These are phyloP conservation scores for Micropterix aruncella DNA, from an alignment of 2,888 invertebrate species.

Conservation along the genomic window DNA sequence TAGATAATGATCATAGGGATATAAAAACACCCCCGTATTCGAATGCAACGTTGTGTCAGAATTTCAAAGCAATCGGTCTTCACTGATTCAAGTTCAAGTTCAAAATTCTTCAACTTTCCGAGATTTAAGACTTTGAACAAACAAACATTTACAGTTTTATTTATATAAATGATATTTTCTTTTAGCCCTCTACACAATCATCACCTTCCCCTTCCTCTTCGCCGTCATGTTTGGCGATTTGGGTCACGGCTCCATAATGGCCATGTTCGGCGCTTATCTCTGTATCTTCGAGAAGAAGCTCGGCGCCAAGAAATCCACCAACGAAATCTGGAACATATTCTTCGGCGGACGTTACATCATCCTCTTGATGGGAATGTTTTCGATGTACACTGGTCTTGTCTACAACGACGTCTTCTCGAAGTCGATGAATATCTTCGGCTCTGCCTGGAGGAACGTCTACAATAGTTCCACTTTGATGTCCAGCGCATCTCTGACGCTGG, in stretches of 20 bases:
- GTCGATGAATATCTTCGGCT: constrained; percentile 88
- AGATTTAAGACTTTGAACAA: too few relatives aligned
- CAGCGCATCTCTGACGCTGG: constrained; percentile 40
- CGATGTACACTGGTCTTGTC: constrained; percentile 94
- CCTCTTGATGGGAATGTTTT: constrained; percentile 92
- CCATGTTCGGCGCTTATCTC: constrained; percentile 69
- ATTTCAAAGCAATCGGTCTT: too few relatives aligned
- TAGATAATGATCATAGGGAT: too few relatives aligned
- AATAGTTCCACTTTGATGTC: constrained; percentile 34
- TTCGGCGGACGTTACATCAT: constrained; percentile 97
- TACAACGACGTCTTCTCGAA: constrained; percentile 98
- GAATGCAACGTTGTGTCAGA: too few relatives aligned
- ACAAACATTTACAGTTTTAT: too few relatives aligned
- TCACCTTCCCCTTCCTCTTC: constrained; percentile 91
- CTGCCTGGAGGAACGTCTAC: constrained; percentile 59
- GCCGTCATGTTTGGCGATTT: constrained; percentile 94
- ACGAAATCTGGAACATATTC: constrained; percentile 96
- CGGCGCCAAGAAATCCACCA: constrained; percentile 49
- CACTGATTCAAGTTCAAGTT: too few relatives aligned
- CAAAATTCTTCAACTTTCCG: too few relatives aligned
- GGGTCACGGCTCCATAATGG: constrained; percentile 81
- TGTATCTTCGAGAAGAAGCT: constrained; percentile 66
- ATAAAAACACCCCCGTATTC: too few relatives aligned
- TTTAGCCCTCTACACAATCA: constrained; percentile 70
- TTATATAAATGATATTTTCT: constrained; percentile 13